Conservation (phyloP, 2,888 invertebrate genomes). For the Cataglyphis rosenhaueri region DNA sequence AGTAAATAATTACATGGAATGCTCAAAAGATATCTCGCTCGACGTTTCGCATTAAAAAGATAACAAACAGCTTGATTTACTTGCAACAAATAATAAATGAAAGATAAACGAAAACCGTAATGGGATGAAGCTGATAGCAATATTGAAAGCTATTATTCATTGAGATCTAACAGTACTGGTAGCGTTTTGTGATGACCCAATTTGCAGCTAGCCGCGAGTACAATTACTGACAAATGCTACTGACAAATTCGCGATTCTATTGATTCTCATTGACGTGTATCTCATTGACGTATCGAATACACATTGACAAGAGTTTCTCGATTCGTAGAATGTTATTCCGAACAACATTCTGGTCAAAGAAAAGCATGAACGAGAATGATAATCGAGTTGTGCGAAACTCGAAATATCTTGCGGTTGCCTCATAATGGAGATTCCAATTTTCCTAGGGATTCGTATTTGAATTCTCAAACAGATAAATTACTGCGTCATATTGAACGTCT, state of each 20-base stretch:
- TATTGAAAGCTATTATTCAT: constrained; percentile 29
- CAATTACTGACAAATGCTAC: constrained; percentile 35
- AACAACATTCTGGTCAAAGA: neutral
- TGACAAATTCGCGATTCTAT: constrained; percentile 15
- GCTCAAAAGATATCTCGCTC: neutral
- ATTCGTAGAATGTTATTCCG: neutral
- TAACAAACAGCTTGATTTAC: neutral
- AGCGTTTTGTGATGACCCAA: constrained; percentile 11
- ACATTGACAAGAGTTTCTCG: neutral
- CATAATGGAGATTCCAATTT: constrained; percentile 22
- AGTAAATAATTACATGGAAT: neutral
- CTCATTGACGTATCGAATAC: neutral
- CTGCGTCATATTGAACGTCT: neutral
- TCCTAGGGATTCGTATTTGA: neutral
- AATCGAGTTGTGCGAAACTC: neutral
- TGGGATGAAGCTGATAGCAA: constrained; percentile 1
- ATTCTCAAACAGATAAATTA: neutral
- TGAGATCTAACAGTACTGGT: neutral
- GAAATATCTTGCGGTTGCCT: neutral
- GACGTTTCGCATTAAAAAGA: neutral
- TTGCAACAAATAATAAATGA: constrained; percentile 6
- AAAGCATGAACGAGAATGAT: neutral
- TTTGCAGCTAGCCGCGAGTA: constrained; percentile 14
- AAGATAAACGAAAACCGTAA: neutral
- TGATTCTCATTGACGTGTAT: neutral